A percentile compares a stretch with the other conserved stretches of the same genome.
These are phyloP conservation scores for Typhlomys cinereus DNA, from an alignment of 2,113 vertebrate species.

Conservation along the genomic window DNA sequence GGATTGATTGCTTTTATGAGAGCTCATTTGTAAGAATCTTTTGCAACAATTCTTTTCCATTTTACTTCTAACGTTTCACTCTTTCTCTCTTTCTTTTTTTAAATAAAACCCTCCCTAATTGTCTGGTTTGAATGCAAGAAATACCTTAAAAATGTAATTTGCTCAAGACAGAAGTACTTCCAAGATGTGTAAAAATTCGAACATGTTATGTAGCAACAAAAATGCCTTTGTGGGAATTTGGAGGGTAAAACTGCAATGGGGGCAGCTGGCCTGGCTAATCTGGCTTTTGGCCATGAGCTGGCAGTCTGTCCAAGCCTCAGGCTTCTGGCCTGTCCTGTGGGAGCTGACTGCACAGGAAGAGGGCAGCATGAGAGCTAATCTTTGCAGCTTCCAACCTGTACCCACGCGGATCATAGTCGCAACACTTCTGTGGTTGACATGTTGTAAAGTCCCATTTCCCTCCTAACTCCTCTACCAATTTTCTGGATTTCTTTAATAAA, in stretches of 20 bases:
- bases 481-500: background rate
- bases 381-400: background rate
- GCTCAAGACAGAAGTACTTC: background rate
- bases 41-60: background rate
- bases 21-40: background rate
- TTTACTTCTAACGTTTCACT: background rate
- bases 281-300: background rate
- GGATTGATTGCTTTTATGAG: background rate
- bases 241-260: background rate
- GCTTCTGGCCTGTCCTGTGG: background rate
- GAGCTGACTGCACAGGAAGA: background rate
- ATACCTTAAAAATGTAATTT: background rate
- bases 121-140: constrained; percentile 26
- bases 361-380: background rate
- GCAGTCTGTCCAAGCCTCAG: background rate
- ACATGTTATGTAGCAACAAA: background rate
- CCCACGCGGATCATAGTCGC: background rate
- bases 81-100: too few species aligned
- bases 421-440: background rate
- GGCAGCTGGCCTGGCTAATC: background rate
- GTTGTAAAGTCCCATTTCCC: background rate
- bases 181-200: background rate
- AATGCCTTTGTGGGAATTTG: background rate
- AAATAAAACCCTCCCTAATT: background rate
- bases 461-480: background rate